A percentile compares a stretch with the other conserved stretches of the same genome.
These are phyloP conservation scores for Hipparchia sbordonii DNA, from an alignment of 2,888 invertebrate species.

Conservation along the genomic window DNA sequence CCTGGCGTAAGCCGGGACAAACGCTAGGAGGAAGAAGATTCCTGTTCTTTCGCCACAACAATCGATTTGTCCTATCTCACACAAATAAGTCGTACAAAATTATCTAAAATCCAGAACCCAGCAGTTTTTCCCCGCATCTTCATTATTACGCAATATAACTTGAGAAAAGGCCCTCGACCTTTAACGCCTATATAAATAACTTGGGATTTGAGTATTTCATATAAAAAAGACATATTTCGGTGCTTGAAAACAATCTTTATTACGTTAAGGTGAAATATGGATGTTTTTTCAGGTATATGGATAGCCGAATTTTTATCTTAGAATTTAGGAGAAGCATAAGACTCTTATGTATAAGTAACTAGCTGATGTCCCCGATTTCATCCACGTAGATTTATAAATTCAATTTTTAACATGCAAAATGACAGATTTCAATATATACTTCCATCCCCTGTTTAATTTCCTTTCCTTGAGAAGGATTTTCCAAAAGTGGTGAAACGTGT, in stretches of 20 bases:
- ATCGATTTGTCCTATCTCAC: neutral
- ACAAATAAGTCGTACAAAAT: too few species aligned
- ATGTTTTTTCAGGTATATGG: neutral
- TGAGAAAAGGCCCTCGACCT: slow-evolving; percentile 20
- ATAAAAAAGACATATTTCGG: slow-evolving; percentile 5
- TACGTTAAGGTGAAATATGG: slow-evolving; percentile 5
- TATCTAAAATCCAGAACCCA: slow-evolving; percentile 45
- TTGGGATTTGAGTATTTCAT: slow-evolving; percentile 4
- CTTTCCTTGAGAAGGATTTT: too few species aligned
- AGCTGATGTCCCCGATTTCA: too few species aligned
- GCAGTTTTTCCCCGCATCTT: slow-evolving; percentile 57
- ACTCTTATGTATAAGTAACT: too few species aligned
- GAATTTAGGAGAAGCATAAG: neutral
- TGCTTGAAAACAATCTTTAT: slow-evolving; percentile 14
- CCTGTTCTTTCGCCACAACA: too few species aligned
- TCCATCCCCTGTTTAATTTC: too few species aligned
- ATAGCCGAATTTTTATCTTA: neutral
- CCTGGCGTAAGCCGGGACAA: too few species aligned
- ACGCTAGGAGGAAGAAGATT: too few species aligned
- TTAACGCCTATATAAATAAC: slow-evolving; percentile 20
- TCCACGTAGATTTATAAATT: too few species aligned
- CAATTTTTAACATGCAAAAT: too few species aligned
- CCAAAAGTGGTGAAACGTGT: too few species aligned
- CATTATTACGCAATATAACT: slow-evolving; percentile 42
- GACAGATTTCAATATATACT: too few species aligned